Percentiles rank a stretch among this genome's conserved stretches.
phyloP scores from a whole-genome alignment of 1,140 invertebrate species.

The Druon quercuslanigerum region DNA sequence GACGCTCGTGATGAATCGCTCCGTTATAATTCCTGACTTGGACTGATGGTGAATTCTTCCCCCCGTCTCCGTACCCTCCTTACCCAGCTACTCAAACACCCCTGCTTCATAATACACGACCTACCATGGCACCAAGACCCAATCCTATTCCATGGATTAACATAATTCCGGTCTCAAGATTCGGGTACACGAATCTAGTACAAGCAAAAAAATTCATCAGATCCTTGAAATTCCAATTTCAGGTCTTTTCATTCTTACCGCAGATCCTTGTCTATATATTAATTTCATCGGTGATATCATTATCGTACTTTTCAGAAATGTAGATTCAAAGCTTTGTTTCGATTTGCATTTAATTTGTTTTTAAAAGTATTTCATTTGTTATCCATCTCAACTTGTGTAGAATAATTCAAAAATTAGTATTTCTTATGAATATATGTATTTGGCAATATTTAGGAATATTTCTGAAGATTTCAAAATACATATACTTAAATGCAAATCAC shows the following conservation, averaged over 20 bases:
- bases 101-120: slow-evolving; percentile 42
- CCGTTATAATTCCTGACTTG: slow-evolving; percentile 72
- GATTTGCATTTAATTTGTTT: too few relatives aligned
- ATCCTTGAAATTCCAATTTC: background rate
- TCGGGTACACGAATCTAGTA: slow-evolving; percentile 35
- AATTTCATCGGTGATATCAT: too few relatives aligned
- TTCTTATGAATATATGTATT: too few relatives aligned
- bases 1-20: slow-evolving; percentile 71
- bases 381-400: too few relatives aligned
- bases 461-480: too few relatives aligned
- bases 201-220: background rate
- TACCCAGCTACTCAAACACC: slow-evolving; percentile 36
- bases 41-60: slow-evolving; percentile 71
- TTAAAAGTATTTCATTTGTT: too few relatives aligned
- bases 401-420: too few relatives aligned
- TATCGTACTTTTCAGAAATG: too few relatives aligned
- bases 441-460: too few relatives aligned
- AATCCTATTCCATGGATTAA: slow-evolving; percentile 46
- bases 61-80: slow-evolving; percentile 42
- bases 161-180: slow-evolving; percentile 46
- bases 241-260: background rate
- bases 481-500: too few relatives aligned
- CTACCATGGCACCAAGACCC: slow-evolving; percentile 34
- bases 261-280: slow-evolving; percentile 5
- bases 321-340: too few relatives aligned